Percentiles rank a stretch among this genome's conserved stretches.
These are phyloP conservation scores for Hydriomena furcata DNA, from an alignment of 2,888 invertebrate genomes.

Conservation along the genomic window DNA sequence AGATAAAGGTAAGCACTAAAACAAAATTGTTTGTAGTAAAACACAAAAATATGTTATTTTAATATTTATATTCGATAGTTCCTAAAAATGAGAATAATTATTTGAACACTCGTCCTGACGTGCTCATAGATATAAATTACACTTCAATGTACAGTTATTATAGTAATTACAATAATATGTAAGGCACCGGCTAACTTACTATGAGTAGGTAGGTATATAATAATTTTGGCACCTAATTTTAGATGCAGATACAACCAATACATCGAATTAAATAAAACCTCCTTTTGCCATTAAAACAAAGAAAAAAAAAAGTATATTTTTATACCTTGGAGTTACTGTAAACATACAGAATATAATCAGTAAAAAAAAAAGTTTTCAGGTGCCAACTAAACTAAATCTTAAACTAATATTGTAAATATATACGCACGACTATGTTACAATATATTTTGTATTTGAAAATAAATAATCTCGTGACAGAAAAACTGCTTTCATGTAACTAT, in stretches of 20 bases:
- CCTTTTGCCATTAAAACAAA: not conserved
- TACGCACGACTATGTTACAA: constrained; percentile 6
- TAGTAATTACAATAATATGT: constrained; percentile 61
- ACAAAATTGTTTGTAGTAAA: not conserved
- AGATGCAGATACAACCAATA: not conserved
- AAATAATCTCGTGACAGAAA: constrained; percentile 16
- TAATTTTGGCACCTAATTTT: constrained; percentile 29
- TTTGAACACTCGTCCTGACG: constrained; percentile 58
- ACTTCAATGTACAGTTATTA: constrained; percentile 58
- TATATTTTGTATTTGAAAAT: constrained; percentile 1
- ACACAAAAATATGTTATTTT: constrained; percentile 4
- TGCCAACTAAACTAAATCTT: constrained; percentile 4
- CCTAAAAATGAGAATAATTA: constrained; percentile 57
- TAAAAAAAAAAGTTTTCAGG: not conserved
- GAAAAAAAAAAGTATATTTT: constrained; percentile 1
- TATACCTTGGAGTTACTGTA: constrained; percentile 9
- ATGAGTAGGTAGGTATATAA: constrained; percentile 40
- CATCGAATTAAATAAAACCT: too few species aligned
- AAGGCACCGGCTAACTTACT: constrained; percentile 64
- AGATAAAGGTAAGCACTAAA: not conserved
- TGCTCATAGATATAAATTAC: constrained; percentile 70
- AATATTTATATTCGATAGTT: constrained; percentile 60
- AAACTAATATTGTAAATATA: constrained; percentile 9
- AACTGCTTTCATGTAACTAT: not conserved
- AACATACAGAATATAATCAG: not conserved